Evolutionary conservation across 2,888 invertebrate genomes (phyloP).

Genomic region (Coenonympha glycerion): DNA sequence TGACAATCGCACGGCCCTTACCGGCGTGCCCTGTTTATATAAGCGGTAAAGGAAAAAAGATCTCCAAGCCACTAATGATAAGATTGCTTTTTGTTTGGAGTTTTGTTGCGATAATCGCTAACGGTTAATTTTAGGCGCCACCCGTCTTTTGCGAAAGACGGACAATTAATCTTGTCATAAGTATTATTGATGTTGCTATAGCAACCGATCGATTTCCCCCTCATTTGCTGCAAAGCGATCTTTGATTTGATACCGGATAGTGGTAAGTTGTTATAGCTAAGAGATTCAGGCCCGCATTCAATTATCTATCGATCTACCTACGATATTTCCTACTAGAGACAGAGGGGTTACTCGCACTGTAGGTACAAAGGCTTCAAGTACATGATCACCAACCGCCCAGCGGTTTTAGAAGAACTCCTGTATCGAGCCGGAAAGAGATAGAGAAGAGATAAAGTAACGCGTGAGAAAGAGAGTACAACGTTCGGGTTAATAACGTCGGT

Average conservation of each 20-base stretch:
- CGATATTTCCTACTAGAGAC: too few relatives aligned
- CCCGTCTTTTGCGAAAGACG: slow-evolving; percentile 62
- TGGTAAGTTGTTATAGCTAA: too few relatives aligned
- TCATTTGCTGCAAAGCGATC: neutral
- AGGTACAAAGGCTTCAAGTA: too few relatives aligned
- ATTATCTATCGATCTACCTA: too few relatives aligned
- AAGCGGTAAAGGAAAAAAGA: neutral
- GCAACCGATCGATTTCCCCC: slow-evolving; percentile 23
- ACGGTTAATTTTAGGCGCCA: slow-evolving; percentile 63
- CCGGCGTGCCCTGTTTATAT: slow-evolving; percentile 17
- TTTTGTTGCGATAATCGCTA: slow-evolving; percentile 47
- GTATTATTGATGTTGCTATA: slow-evolving; percentile 56
- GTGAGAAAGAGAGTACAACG: too few relatives aligned
- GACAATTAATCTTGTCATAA: slow-evolving; percentile 66
- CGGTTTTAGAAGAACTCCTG: too few relatives aligned
- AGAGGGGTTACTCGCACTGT: too few relatives aligned
- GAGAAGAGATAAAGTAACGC: too few relatives aligned
- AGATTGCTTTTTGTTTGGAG: slow-evolving; percentile 4
- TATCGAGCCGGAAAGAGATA: too few relatives aligned
- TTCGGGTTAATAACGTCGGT: too few relatives aligned
- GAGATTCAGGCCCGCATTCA: too few relatives aligned
- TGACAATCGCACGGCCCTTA: neutral
- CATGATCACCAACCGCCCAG: too few relatives aligned
- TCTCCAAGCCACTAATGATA: slow-evolving; percentile 9
- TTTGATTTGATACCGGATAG: neutral